These are phyloP conservation scores for Nanorana parkeri DNA, from an alignment of 2,113 vertebrate species.

Conservation along the genomic window DNA sequence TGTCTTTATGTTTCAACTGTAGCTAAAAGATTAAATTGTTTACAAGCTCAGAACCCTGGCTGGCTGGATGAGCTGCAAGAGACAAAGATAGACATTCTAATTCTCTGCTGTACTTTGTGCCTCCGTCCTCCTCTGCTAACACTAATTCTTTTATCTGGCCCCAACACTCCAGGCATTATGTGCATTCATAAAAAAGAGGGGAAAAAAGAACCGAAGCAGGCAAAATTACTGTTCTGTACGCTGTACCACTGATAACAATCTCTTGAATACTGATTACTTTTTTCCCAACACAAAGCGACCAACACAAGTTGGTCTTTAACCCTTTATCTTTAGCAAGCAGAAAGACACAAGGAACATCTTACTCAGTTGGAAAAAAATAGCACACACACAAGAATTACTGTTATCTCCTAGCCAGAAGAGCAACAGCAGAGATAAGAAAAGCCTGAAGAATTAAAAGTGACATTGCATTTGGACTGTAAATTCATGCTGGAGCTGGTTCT, in stretches of 20 bases:
- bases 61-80: slow-evolving; percentile 92
- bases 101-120: slow-evolving; percentile 90
- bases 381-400: slow-evolving; percentile 96
- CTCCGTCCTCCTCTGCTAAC: slow-evolving; percentile 85
- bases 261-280: slow-evolving; percentile 94
- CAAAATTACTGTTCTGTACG: slow-evolving; percentile 88
- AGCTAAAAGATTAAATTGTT: slow-evolving; percentile 99
- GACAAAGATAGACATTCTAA: slow-evolving; percentile 99
- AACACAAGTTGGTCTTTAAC: slow-evolving; percentile 97
- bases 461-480: slow-evolving; percentile 91
- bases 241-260: slow-evolving; percentile 92
- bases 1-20: slow-evolving; percentile 87
- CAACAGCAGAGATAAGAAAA: slow-evolving; percentile 94
- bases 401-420: slow-evolving; percentile 97
- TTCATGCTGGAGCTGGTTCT: slow-evolving; percentile 83
- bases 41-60: slow-evolving; percentile 90
- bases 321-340: slow-evolving; percentile 98
- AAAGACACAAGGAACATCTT: slow-evolving; percentile 92
- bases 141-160: slow-evolving; percentile 99
- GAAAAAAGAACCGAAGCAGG: slow-evolving; percentile 75
- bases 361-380: slow-evolving; percentile 83
- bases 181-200: slow-evolving; percentile 82
- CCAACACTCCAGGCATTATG: slow-evolving; percentile 96
- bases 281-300: slow-evolving; percentile 81
- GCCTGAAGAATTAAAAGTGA: slow-evolving; percentile 87